Percentiles rank a stretch among this genome's conserved stretches.
phyloP scores from a whole-genome alignment of 2,797 vertebrate genomes.

The Artibeus lituratus region DNA sequence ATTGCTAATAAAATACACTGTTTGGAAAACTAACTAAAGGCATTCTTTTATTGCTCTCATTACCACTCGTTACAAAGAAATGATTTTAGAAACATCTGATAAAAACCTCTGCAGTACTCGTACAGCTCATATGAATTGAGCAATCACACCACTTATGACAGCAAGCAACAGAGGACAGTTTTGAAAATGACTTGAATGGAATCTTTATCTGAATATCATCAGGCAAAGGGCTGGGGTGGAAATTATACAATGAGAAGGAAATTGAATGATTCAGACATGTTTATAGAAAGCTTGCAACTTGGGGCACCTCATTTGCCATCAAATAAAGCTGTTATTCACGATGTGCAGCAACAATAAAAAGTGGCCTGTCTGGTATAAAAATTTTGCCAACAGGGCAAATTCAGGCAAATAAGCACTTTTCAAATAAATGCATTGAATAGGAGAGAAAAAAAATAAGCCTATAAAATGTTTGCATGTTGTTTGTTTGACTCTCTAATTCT shows the following conservation, averaged over 20 bases:
- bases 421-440: constrained; percentile 49
- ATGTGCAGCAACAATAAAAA: constrained; percentile 72
- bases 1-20: constrained; percentile 7
- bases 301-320: constrained; percentile 79
- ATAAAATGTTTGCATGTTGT: constrained; percentile 23
- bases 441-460: not conserved
- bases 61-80: constrained; percentile 66
- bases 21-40: constrained; percentile 57
- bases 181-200: constrained; percentile 78
- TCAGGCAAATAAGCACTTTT: constrained; percentile 65
- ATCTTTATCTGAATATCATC: constrained; percentile 81
- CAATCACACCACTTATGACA: constrained; percentile 72
- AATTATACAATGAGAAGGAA: constrained; percentile 82
- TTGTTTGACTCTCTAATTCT: not conserved
- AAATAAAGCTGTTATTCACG: constrained; percentile 80
- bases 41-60: constrained; percentile 18
- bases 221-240: constrained; percentile 74
- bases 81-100: constrained; percentile 60
- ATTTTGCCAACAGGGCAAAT: not conserved
- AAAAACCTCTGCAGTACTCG: constrained; percentile 50
- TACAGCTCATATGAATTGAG: constrained; percentile 69
- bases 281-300: constrained; percentile 79
- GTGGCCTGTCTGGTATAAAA: constrained; percentile 69
- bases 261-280: constrained; percentile 83
- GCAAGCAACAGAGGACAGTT: constrained; percentile 65